Conservation (phyloP, 2,797 vertebrate species). For the Rhyacichthys aspro region DNA sequence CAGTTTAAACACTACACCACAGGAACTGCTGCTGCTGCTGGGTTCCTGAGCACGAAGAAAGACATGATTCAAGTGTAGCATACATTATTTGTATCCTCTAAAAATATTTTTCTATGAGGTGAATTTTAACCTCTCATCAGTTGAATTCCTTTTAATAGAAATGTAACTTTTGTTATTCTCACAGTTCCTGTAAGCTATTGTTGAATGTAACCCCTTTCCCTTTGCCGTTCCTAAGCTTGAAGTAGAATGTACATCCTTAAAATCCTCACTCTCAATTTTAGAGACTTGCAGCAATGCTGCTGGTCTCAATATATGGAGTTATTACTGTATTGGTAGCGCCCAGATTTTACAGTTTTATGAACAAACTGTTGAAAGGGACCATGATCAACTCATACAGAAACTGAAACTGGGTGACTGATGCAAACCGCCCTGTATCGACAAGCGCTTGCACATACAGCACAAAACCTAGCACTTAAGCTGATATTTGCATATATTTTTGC, state of each 20-base stretch:
- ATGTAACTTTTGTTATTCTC: constrained; percentile 43
- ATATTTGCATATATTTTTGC: constrained; percentile 55
- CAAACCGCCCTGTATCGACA: constrained; percentile 37
- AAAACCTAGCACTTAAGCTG: constrained; percentile 64
- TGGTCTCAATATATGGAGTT: constrained; percentile 43
- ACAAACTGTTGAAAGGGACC: constrained; percentile 83
- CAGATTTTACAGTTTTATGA: constrained; percentile 70
- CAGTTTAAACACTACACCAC: constrained; percentile 42
- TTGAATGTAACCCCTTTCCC: constrained; percentile 76
- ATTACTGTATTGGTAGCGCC: constrained; percentile 49
- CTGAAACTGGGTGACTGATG: constrained; percentile 37
- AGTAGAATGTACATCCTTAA: constrained; percentile 73
- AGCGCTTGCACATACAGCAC: constrained; percentile 56
- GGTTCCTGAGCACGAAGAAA: constrained; percentile 52
- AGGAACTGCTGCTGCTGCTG: constrained; percentile 58
- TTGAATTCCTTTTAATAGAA: constrained; percentile 51
- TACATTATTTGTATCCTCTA: constrained; percentile 56
- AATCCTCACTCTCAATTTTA: constrained; percentile 46
- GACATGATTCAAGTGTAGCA: constrained; percentile 41
- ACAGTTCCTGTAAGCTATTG: constrained; percentile 58
- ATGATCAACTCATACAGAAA: constrained; percentile 71
- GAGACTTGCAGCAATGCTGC: constrained; percentile 53
- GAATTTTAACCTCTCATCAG: constrained; percentile 46
- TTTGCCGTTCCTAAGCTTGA: constrained; percentile 56
- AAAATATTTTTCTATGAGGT: constrained; percentile 62